Evolutionary conservation across 2,113 vertebrate species (phyloP), one percentile per base, ranked within the genome.

Genomic region (Ctenomys sociabilis): DNA sequence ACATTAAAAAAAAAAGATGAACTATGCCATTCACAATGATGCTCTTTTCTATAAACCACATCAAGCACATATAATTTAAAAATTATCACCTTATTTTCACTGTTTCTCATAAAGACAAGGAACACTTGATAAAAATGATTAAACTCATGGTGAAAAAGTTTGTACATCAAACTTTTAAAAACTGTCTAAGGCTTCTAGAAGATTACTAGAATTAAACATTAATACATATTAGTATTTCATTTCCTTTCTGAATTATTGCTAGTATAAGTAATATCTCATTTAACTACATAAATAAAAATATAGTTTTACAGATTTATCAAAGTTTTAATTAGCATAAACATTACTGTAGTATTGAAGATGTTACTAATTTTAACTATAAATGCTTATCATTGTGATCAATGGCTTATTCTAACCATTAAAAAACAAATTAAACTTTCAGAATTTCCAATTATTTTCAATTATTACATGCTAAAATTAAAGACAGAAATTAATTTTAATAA

Each of bases 301-400:
- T 22, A 96, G 52, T 32, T 49, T 19, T 40, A 85, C 7, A 85
- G 43, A 85, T n/a, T 93, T 30, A 86, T 52, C 40, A 43, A 86
- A 82, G 77, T 88, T 80, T 90, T 93, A 73, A 91, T 86, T 63
- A 70, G n/a, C 32, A 85, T 30, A 68, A 88, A 40, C 1, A 95
- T 1, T 24, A 82, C 30, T 91, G 8, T 72, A 37, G 21, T 91
- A 96, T 70, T 92, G 5, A 85, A 82, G 17, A 90, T 87, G 26
- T 68, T 93, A 90, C 45, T 85, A 64, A 90, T 89, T 97, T 95
- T 90, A 85, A 59, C 22, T 94, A 77, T 84, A 88, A 75, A 87
- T 93, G 54, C 21, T 92, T 93, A 95, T 13, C 32, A 86, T 85
- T 95, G 32, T 59, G 88, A 82, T 86, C 78, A 96, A 91, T n/a